phyloP scores from a whole-genome alignment of 2,888 invertebrate species.

The Noctua janthe region DNA sequence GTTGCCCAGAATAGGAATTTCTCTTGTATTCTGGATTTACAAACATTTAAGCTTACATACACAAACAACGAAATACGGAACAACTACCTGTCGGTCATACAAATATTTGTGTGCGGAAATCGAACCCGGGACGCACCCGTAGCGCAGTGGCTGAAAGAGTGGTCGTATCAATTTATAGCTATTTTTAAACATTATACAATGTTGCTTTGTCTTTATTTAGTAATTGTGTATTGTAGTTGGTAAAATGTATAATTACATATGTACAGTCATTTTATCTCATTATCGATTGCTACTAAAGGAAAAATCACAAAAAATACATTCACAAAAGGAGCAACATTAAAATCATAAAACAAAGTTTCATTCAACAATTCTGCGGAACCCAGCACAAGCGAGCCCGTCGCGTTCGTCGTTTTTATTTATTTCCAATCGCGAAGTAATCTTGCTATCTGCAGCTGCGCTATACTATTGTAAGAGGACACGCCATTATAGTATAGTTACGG shows the following conservation, averaged over 20 bases:
- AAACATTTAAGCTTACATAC: neutral
- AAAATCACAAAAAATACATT: neutral
- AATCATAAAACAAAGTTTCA: slow-evolving; percentile 47
- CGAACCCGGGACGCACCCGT: neutral
- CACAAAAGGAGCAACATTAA: slow-evolving; percentile 40
- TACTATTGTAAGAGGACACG: slow-evolving; percentile 47
- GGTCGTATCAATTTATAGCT: neutral
- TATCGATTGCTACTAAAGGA: neutral
- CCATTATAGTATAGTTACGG: slow-evolving; percentile 39
- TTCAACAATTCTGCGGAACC: slow-evolving; percentile 44
- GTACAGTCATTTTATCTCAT: neutral
- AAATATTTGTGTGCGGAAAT: neutral
- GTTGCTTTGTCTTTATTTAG: neutral
- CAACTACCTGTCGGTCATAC: neutral
- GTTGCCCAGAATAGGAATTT: neutral
- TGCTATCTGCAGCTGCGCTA: slow-evolving; percentile 63
- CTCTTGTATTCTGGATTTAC: too few species aligned
- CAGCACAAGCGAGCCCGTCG: slow-evolving; percentile 22
- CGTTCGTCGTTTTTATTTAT: slow-evolving; percentile 67
- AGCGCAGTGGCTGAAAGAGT: neutral
- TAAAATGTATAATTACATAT: neutral
- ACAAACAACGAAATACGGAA: neutral
- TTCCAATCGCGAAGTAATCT: slow-evolving; percentile 72
- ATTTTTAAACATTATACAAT: neutral
- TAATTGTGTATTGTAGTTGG: neutral